Evolutionary conservation across 2,113 vertebrate genomes (phyloP).

Genomic region (Percina caprodes): DNA sequence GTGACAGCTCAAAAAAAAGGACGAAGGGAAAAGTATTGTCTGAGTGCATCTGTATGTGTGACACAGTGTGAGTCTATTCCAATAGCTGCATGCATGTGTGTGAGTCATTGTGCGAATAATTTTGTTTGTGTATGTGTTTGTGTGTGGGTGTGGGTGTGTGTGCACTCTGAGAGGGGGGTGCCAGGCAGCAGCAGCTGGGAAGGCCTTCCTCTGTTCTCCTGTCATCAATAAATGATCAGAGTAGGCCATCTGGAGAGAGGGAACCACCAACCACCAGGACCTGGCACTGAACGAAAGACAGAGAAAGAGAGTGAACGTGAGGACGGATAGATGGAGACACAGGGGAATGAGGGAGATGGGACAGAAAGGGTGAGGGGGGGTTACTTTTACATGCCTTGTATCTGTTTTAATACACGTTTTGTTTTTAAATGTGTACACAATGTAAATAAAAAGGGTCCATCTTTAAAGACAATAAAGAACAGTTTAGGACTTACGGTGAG

Average conservation of each 20-base stretch:
- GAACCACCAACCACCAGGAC: slow-evolving; percentile 76
- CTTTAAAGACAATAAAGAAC: background rate
- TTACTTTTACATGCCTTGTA: background rate
- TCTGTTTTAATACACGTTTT: background rate
- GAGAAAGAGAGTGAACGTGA: slow-evolving; percentile 44
- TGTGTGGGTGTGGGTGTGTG: slow-evolving; percentile 40
- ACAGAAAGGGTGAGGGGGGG: background rate
- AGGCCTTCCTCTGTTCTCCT: slow-evolving; percentile 89
- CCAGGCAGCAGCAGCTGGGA: slow-evolving; percentile 88
- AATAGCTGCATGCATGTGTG: slow-evolving; percentile 47
- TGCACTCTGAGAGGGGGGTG: slow-evolving; percentile 62
- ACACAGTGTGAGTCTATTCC: slow-evolving; percentile 36
- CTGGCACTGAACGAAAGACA: slow-evolving; percentile 71
- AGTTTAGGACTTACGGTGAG: background rate
- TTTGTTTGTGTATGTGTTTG: slow-evolving; percentile 44
- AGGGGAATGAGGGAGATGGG: slow-evolving; percentile 12
- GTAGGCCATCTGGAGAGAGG: slow-evolving; percentile 90
- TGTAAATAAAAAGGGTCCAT: background rate
- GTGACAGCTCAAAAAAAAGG: slow-evolving; percentile 60
- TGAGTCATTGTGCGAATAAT: slow-evolving; percentile 52
- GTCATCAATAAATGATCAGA: slow-evolving; percentile 95
- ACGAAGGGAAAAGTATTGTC: slow-evolving; percentile 10
- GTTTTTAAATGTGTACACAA: background rate
- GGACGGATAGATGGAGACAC: slow-evolving; percentile 20
- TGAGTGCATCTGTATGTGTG: slow-evolving; percentile 6